Evolutionary conservation across 2,888 invertebrate species (phyloP), one percentile per base, ranked within the genome.

Genomic region (Andrena dorsata): DNA sequence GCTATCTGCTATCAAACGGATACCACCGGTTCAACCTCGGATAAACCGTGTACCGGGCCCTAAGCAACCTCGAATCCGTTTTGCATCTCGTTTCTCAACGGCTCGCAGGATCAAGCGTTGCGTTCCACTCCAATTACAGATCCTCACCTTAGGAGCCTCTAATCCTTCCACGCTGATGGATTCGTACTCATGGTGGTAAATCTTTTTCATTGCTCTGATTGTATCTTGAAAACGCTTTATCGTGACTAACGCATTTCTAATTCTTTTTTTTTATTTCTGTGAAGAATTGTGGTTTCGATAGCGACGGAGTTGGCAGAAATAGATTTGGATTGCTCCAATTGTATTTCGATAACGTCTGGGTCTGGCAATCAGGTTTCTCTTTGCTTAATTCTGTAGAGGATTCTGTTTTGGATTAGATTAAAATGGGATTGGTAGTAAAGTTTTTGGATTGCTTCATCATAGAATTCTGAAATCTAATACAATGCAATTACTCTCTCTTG

Each of bases 1-100:
- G 89, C 91, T 90, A 90, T 92, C 91, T 91, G 88, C 90, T 92
- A 91, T 92, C 92, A 91, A 91, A 90, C 91, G 90, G 90, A 91
- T 91, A 91, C 91, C 92, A 89, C 85, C 82, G 86, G 82, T 60
- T 78, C 88, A 88, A 78, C 85, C 84, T 41, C 87, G 89, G 86
- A 86, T 80, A 75, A 85, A 82, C 82, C 81, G 77, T 66, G 83
- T 80, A 80, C 64, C 80, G 84, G 80, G 85, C 88, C 88, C 87
- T 71, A 80, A 79, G 68, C 81, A 71, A 76, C 65, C 66, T 78
- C 49, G 73, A 81, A 80, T 85, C 82, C 66, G 63, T 63, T 82
- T 58, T 56, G 72, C 76, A 41, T 64, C 49, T 32, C 26, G 56
- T 13, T 20, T 10, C 41, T 35, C 10, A 32, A 8, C 32, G 32